Base-by-base conservation (phyloP, 2,888 invertebrate species). In the Synergus laeviventris region DNA sequence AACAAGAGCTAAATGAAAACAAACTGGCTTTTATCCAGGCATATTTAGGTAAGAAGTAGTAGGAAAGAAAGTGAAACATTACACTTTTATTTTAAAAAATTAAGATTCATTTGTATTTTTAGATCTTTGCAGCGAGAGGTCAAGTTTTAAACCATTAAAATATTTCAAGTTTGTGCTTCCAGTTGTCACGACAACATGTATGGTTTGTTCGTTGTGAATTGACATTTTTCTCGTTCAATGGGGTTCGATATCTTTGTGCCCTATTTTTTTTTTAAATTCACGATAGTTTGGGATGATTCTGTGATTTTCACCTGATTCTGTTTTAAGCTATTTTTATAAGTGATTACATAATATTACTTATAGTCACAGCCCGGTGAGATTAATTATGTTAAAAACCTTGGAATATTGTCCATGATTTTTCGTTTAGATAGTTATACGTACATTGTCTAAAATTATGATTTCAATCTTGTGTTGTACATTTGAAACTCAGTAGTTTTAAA, bases 291-390 rank as follows among this genome's bases (percentile, higher is more conserved):
- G 14, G 11, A 16, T 64, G 1, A 54, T 59, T 59, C 31, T 61
- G n/a, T n/a, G 5, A 24, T 36, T 21, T 70, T 14, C 42, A 14
- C 49, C 31, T 70, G 49, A 70, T n/a, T 12, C 59, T 59, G 24
- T 42, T 8, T 64, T 36, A 70, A 70, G 24, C 11, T 70, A 70
- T 70, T 70, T 70, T 70, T 70, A 31, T 70, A 70, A 45, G 11
- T 70, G 36, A 49, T 49, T 49, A 54, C 24, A 70, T 31, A 54
- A 70, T 31, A 54, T 31, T 16, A 45, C 9, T 66, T 49, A 59
- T 5, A 66, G 49, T 70, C 49, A 70, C 45, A 54, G 45, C 45
- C 24, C 7, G 45, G 45, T 66, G 66, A 66, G 66, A 66, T 66
- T 66, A 66, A 31, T 70, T 45, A 24, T 45, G 31, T 11, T 24